Evolutionary conservation across 1,140 invertebrate species (phyloP), one percentile per base, ranked within the genome.

Genomic region (Hylyphantes graminicola): DNA sequence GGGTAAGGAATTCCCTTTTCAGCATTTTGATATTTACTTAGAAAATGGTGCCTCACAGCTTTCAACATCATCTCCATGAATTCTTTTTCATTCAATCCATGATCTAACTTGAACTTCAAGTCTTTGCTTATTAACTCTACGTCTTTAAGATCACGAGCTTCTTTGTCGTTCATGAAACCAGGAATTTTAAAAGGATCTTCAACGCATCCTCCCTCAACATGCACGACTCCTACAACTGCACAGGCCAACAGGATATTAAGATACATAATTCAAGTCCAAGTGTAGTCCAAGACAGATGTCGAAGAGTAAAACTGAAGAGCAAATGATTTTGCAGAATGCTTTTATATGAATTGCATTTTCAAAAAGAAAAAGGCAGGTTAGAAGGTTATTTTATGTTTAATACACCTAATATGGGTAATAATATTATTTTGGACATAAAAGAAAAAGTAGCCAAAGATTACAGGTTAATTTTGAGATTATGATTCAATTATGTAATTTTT

Each of bases 401-500:
- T 35, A 35, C 35, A 35, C 35, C 35, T 35, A 35, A 35, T 35
- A 35, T 35, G 35, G 35, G 35, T 35, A 35, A 35, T 35, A 35
- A 35, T 35, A 35, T 35, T 35, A 5, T 35, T 35, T 35, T 35
- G 35, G 35, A 35, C 5, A 35, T 35, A 5, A 35, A 35, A n/a
- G n/a, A n/a, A 35, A 35, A 35, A 35, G 35, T 35, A 35, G 35
- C 54, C 55, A 57, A 73, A 53, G 57, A 10, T 57, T 51, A 4
- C 57, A 8, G 8, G n/a, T 21, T 57, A 73, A 57, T 73, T 73
- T 73, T 57, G 55, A 73, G 70, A 17, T 73, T 73, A 73, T 57
- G 35, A 35, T 35, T 35, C 35, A 35, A 35, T 35, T 35, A 35
- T 35, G 35, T 73, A 57, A 5, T 57, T 57, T 57, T 13, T 6